These are phyloP conservation scores for Pogonomyrmex californicus DNA, from an alignment of 1,140 invertebrate species.

Conservation along the genomic window DNA sequence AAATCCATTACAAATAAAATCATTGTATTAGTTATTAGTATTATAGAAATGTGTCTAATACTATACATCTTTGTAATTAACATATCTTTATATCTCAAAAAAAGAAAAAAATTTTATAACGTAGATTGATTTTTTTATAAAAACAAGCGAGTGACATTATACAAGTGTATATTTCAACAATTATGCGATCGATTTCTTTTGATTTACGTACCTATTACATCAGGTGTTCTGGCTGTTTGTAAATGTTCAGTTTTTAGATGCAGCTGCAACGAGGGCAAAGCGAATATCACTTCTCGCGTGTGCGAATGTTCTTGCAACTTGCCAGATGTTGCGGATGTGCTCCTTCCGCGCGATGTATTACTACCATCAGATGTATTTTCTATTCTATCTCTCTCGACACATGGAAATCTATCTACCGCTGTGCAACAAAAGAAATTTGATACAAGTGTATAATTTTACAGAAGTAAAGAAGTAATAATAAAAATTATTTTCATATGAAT, in stretches of 20 bases:
- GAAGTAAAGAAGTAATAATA: slow-evolving; percentile 7
- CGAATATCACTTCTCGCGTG: slow-evolving; percentile 97
- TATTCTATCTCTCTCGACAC: slow-evolving; percentile 91
- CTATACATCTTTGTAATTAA: neutral
- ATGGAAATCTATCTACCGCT: slow-evolving; percentile 97
- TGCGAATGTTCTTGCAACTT: slow-evolving; percentile 94
- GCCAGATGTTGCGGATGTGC: slow-evolving; percentile 85
- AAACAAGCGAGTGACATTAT: slow-evolving; percentile 8
- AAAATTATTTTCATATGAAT: neutral
- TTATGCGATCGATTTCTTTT: slow-evolving; percentile 4
- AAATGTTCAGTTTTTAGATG: slow-evolving; percentile 97
- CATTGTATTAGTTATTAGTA: neutral
- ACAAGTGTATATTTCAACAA: neutral
- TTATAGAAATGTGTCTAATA: neutral
- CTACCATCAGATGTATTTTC: slow-evolving; percentile 84
- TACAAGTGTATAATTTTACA: slow-evolving; percentile 42
- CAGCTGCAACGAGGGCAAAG: slow-evolving; percentile 96
- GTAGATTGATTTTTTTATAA: neutral
- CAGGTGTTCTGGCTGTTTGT: slow-evolving; percentile 91
- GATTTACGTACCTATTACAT: slow-evolving; percentile 88
- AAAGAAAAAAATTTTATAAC: slow-evolving; percentile 1
- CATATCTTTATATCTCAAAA: slow-evolving; percentile 38
- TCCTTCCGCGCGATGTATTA: slow-evolving; percentile 83
- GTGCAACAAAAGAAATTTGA: slow-evolving; percentile 49
- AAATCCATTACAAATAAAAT: neutral